Percentiles rank a stretch among this genome's conserved stretches.
These are phyloP conservation scores for Trilocha varians DNA, from an alignment of 2,888 invertebrate genomes.

Conservation along the genomic window DNA sequence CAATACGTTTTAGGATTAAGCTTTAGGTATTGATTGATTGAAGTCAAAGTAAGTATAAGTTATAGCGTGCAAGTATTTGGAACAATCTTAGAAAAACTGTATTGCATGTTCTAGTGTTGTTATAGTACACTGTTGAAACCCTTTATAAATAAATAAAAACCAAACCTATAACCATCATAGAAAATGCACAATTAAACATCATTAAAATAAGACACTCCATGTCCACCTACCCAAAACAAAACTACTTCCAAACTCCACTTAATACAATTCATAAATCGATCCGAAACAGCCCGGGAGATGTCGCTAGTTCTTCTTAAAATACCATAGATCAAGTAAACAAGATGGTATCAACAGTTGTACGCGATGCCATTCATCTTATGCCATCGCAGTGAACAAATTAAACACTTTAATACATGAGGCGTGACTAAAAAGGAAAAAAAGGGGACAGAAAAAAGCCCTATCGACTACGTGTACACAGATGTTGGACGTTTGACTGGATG, in stretches of 20 bases:
- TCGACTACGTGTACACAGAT: conserved; percentile 16
- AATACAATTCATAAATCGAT: conserved; percentile 1
- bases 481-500: conserved; percentile 17
- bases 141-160: too few species aligned
- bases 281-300: conserved; percentile 23
- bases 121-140: too few species aligned
- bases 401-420: conserved; percentile 68
- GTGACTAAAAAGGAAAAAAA: conserved; percentile 54
- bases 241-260: not conserved
- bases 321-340: conserved; percentile 41
- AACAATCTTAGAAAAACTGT: too few species aligned
- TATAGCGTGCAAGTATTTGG: too few species aligned
- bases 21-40: too few species aligned
- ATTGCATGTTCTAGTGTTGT: too few species aligned
- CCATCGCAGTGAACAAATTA: conserved; percentile 63
- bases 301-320: conserved; percentile 43
- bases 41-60: too few species aligned
- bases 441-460: conserved; percentile 27
- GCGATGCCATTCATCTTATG: conserved; percentile 43
- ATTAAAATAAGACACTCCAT: not conserved
- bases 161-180: too few species aligned
- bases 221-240: not conserved
- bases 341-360: conserved; percentile 30
- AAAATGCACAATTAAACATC: not conserved
- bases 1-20: too few species aligned